Evolutionary conservation across 2,113 vertebrate genomes (phyloP), one percentile per base, ranked within the genome.

Genomic region (Actenoides hombroni): DNA sequence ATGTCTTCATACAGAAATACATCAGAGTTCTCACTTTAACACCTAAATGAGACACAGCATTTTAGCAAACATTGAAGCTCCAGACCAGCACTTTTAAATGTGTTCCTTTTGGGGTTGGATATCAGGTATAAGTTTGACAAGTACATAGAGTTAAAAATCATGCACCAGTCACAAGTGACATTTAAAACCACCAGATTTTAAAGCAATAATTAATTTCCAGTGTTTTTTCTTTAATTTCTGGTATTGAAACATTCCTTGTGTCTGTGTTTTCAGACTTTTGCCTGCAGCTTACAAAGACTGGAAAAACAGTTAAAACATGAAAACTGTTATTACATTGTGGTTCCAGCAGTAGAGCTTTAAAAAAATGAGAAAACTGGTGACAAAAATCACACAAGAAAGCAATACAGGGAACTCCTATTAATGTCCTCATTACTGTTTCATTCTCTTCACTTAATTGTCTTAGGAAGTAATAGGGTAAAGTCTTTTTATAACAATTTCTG

Each of bases 261-360:
- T 78, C 48, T 13, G 2, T 83, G 67, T 93, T 90, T 75, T 75
- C 69, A 76, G 81, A 48, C 5, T 46, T 82, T 44, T 83, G 68
- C 64, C 79, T 94, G 29, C 90, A 88, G 83, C 76, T 56, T 56
- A 81, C 39, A 31, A 77, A 67, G 71, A 54, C 53, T 74, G 37
- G 39, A 71, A 92, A 92, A 94, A 69, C 13, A 83, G 42, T 79
- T 91, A 77, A 80, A 91, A 86, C 19, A 61, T 35, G 33, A 83
- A 57, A 92, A 77, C 7, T 49, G 26, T 46, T 85, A 60, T 53
- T 92, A 56, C 37, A 37, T 1, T 5, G 20, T 83, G 14, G 35
- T 61, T 94, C 74, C 88, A 79, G 77, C 56, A 84, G 77, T 53
- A 86, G 57, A 88, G 13, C 28, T 84, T 95, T 40, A 86, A 93